Evolutionary conservation across 53 echinoderm and acorn worm genomes (phyloP).

Genomic region (Echinometra lucunter): DNA sequence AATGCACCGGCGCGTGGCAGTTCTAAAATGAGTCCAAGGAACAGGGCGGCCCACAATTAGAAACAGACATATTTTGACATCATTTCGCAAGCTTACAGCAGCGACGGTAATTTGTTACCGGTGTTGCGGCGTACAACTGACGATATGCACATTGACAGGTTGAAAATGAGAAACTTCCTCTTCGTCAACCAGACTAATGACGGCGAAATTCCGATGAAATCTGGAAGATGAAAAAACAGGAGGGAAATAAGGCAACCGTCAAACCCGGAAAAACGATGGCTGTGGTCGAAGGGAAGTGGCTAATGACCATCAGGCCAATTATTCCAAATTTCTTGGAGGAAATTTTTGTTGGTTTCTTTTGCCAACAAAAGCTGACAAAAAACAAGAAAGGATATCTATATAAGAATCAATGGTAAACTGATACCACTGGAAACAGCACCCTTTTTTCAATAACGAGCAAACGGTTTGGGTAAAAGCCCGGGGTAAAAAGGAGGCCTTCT

Average conservation of each 20-base stretch:
- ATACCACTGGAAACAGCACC: neutral
- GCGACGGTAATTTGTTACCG: constrained; percentile 53
- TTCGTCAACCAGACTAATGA: neutral
- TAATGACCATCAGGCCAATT: neutral
- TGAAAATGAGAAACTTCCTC: constrained; percentile 51
- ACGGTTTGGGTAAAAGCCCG: too few species aligned
- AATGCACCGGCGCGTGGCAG: constrained; percentile 29
- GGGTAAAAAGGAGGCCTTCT: too few species aligned
- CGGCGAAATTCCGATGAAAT: neutral
- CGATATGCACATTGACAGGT: constrained; percentile 50
- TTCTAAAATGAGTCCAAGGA: neutral
- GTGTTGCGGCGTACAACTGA: constrained; percentile 38
- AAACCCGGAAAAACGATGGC: neutral
- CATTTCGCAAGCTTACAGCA: constrained; percentile 58
- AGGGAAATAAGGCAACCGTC: neutral
- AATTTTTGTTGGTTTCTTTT: neutral
- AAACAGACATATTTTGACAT: constrained; percentile 59
- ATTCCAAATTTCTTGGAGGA: neutral
- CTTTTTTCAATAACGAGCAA: too few species aligned
- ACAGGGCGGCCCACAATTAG: constrained; percentile 22
- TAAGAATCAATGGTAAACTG: neutral
- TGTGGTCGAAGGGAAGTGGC: constrained; percentile 25
- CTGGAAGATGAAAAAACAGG: neutral
- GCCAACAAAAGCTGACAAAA: neutral
- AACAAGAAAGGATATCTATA: neutral